Evolutionary conservation across 2,113 vertebrate genomes (phyloP).

Genomic region (Leptobrachium ailaonicum): DNA sequence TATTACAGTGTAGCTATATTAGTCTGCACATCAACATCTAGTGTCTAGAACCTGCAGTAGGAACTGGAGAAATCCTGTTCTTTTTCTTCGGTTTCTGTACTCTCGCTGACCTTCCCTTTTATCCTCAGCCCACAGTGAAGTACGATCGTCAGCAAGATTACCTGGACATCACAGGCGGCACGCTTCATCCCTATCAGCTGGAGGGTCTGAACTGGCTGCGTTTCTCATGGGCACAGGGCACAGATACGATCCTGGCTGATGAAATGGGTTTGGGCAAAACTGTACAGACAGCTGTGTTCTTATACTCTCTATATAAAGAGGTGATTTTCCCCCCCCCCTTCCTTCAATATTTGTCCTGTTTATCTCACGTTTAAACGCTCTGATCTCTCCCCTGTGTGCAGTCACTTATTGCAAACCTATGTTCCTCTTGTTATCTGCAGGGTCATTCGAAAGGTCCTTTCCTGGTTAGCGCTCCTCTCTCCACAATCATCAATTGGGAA

Average conservation of each 20-base stretch:
- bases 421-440: conserved; percentile 57
- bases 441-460: conserved; percentile 96
- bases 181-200: conserved; percentile 93
- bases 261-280: conserved; percentile 98
- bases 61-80: not conserved
- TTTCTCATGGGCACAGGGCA: conserved; percentile 97
- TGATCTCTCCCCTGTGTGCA: not conserved
- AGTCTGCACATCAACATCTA: no score
- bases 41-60: not conserved
- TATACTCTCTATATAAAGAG: conserved; percentile 97
- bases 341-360: not conserved
- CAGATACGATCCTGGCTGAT: conserved; percentile 95
- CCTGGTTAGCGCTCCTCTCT: conserved; percentile 92
- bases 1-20: no score
- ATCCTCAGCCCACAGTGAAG: conserved; percentile 87
- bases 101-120: conserved; percentile 12
- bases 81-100: not conserved
- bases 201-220: conserved; percentile 96
- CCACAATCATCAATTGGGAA: conserved; percentile 98
- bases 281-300: conserved; percentile 93
- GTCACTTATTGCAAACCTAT: not conserved
- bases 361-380: not conserved
- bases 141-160: conserved; percentile 94
- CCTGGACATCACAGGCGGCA: conserved; percentile 87
- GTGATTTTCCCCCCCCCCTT: conserved; percentile 59